These are phyloP conservation scores for Caerostris darwini DNA, from an alignment of 1,140 invertebrate species.

Conservation along the genomic window DNA sequence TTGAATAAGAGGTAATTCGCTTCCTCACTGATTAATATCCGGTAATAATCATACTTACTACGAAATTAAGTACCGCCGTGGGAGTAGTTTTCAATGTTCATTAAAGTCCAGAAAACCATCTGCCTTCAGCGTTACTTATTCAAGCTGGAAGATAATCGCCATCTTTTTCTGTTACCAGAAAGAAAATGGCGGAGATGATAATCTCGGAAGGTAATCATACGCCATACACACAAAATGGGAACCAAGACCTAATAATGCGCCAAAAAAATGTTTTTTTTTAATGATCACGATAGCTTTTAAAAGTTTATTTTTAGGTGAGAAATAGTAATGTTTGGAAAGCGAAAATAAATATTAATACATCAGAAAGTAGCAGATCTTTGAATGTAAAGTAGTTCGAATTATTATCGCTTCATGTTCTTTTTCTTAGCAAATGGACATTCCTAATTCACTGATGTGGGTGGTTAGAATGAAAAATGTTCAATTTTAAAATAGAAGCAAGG, in stretches of 20 bases:
- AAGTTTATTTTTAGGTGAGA: neutral
- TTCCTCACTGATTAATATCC: neutral
- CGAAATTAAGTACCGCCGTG: neutral
- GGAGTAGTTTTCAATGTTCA: constrained; percentile 27
- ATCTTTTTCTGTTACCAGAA: neutral
- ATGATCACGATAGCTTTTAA: neutral
- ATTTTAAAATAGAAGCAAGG: too few relatives aligned
- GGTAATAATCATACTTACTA: neutral
- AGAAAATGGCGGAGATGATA: neutral
- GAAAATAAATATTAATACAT: constrained; percentile 33
- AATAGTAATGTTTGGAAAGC: neutral
- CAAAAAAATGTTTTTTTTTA: neutral
- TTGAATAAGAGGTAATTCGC: neutral
- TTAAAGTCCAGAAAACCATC: neutral
- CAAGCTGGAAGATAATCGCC: neutral
- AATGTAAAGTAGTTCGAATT: constrained; percentile 17
- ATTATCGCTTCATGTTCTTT: neutral
- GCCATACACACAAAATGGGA: neutral
- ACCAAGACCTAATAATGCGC: neutral
- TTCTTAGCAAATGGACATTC: too few relatives aligned
- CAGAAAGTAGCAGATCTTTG: neutral
- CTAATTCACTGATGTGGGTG: too few relatives aligned
- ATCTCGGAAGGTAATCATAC: constrained; percentile 9
- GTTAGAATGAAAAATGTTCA: too few relatives aligned
- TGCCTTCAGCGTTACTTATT: constrained; percentile 7